A percentile compares a stretch with the other conserved stretches of the same genome.
Conservation (phyloP, 2,113 vertebrate genomes). For the Gymnogyps californianus region DNA sequence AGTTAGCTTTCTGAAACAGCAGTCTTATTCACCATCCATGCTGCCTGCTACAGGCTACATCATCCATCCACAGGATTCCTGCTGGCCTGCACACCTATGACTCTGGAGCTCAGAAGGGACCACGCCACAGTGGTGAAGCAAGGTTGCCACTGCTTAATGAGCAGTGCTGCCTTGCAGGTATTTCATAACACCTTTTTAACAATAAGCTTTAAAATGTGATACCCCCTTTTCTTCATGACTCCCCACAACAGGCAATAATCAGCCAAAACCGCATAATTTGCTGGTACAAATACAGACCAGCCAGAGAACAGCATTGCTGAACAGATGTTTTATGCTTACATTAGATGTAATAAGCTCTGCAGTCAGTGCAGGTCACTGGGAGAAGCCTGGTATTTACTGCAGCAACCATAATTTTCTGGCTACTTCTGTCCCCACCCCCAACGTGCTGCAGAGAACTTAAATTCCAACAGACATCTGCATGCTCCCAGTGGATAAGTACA, state of each 20-base stretch:
- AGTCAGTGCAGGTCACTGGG: constrained; percentile 21
- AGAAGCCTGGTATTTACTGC: constrained; percentile 37
- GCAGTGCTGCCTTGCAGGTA: background rate
- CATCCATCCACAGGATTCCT: background rate
- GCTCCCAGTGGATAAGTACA: background rate
- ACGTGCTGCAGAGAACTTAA: constrained; percentile 10
- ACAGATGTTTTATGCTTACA: constrained; percentile 13
- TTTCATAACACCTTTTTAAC: background rate
- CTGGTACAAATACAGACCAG: background rate
- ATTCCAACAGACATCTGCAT: constrained; percentile 45
- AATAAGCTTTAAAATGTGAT: background rate
- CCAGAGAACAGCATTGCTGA: background rate
- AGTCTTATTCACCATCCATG: background rate
- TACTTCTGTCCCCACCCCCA: constrained; percentile 27
- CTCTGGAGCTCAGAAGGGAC: background rate
- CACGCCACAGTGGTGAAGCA: background rate
- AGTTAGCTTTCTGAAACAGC: background rate
- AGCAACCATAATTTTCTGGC: constrained; percentile 39
- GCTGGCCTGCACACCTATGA: background rate
- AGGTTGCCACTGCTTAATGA: background rate
- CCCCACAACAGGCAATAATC: background rate
- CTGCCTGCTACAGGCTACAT: background rate
- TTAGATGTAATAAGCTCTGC: constrained; percentile 1
- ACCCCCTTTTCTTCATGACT: background rate
- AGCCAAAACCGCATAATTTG: background rate